A percentile compares a stretch with the other conserved stretches of the same genome.
Evolutionary conservation across 1,140 invertebrate genomes (phyloP).

Genomic region (Drosophila micromelanica): DNA sequence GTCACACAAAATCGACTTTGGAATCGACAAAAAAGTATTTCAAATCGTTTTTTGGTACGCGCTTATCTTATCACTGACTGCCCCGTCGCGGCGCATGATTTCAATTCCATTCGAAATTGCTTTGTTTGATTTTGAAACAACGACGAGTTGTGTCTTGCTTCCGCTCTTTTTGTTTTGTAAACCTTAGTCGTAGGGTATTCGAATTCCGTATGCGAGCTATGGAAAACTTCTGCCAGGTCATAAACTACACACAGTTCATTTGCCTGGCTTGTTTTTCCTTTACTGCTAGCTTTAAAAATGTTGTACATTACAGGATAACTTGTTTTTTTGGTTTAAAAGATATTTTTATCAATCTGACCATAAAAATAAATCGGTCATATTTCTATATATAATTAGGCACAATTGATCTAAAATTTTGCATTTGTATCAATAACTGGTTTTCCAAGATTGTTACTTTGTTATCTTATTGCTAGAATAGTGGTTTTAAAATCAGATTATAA

Average conservation of each 20-base stretch:
- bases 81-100: not conserved
- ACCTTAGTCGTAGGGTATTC: not conserved
- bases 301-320: too few relatives aligned
- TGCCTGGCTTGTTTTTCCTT: too few relatives aligned
- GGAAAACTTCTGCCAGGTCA: not conserved
- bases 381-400: too few relatives aligned
- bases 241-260: not conserved
- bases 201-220: not conserved
- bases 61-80: conserved; percentile 8
- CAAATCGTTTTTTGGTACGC: not conserved
- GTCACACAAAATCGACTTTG: not conserved
- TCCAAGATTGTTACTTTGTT: too few relatives aligned
- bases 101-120: not conserved
- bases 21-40: not conserved
- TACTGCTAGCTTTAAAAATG: too few relatives aligned
- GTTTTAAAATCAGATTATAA: too few relatives aligned
- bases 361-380: too few relatives aligned
- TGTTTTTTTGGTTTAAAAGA: too few relatives aligned
- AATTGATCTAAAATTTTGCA: too few relatives aligned
- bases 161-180: not conserved
- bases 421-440: too few relatives aligned
- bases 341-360: too few relatives aligned
- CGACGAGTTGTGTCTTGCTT: not conserved
- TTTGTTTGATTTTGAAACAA: conserved; percentile 3
- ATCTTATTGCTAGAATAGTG: too few relatives aligned